Evolutionary conservation across 2,797 vertebrate genomes (phyloP).

Genomic region (Spheniscus humboldti): DNA sequence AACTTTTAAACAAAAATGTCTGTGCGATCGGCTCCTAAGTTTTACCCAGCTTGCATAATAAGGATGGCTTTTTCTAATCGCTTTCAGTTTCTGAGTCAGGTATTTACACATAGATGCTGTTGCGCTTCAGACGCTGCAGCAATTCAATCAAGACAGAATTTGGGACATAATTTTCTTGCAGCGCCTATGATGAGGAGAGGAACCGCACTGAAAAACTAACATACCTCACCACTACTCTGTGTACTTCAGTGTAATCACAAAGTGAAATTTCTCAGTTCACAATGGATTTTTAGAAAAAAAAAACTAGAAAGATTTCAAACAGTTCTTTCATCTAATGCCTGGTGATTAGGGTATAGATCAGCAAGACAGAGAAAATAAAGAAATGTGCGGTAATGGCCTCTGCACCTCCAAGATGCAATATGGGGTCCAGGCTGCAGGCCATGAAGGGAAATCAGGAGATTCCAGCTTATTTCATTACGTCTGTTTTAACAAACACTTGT

Average conservation of each 20-base stretch:
- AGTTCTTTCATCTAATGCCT: neutral
- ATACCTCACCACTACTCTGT: neutral
- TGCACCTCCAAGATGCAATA: neutral
- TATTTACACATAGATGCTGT: neutral
- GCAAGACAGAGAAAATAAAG: neutral
- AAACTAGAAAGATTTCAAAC: neutral
- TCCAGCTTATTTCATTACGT: neutral
- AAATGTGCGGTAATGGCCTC: neutral
- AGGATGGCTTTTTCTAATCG: neutral
- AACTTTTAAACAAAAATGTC: neutral
- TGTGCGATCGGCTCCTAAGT: neutral
- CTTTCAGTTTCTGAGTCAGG: neutral
- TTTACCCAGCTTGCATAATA: neutral
- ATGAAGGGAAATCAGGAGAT: neutral
- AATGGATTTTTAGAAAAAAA: neutral
- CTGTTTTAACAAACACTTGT: neutral
- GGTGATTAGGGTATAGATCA: neutral
- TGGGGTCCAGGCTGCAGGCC: neutral
- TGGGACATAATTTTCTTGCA: neutral
- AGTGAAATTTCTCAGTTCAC: neutral
- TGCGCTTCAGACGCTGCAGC: neutral
- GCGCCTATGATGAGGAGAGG: neutral
- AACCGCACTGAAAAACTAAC: neutral
- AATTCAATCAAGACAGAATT: neutral
- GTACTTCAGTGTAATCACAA: neutral